These are phyloP conservation scores for Lepidochrysops patricia DNA, from an alignment of 2,888 invertebrate genomes.

Conservation along the genomic window DNA sequence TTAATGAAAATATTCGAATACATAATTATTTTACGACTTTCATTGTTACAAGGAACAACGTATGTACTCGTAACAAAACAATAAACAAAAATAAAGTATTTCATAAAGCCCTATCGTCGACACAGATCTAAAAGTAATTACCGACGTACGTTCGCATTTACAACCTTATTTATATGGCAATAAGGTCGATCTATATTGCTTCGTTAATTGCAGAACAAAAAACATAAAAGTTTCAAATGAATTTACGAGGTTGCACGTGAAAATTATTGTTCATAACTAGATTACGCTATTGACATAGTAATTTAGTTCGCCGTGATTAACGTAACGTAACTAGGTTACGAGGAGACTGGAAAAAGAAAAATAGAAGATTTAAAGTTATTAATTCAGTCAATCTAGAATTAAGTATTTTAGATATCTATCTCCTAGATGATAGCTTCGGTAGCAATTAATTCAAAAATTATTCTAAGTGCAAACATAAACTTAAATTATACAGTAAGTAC, in stretches of 20 bases:
- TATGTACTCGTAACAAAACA: background rate
- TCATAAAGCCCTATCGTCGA: background rate
- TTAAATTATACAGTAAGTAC: too few species aligned
- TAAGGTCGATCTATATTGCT: background rate
- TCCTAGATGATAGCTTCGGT: too few species aligned
- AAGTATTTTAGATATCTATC: too few species aligned
- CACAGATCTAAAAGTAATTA: background rate
- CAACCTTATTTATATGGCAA: background rate
- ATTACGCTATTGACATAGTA: background rate
- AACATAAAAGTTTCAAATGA: background rate
- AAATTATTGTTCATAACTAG: background rate
- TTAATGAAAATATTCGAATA: background rate
- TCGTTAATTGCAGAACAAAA: background rate
- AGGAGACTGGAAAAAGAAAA: too few species aligned
- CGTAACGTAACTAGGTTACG: too few species aligned
- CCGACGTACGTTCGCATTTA: background rate
- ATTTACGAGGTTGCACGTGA: background rate
- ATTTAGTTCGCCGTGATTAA: background rate
- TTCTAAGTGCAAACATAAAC: too few species aligned
- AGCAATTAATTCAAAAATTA: too few species aligned
- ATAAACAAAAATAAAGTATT: background rate
- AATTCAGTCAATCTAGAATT: too few species aligned
- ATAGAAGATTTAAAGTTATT: too few species aligned
- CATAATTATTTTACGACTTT: background rate
- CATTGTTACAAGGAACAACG: background rate